These are phyloP conservation scores for Gulo gulo DNA, from an alignment of 2,113 vertebrate genomes.

Conservation along the genomic window DNA sequence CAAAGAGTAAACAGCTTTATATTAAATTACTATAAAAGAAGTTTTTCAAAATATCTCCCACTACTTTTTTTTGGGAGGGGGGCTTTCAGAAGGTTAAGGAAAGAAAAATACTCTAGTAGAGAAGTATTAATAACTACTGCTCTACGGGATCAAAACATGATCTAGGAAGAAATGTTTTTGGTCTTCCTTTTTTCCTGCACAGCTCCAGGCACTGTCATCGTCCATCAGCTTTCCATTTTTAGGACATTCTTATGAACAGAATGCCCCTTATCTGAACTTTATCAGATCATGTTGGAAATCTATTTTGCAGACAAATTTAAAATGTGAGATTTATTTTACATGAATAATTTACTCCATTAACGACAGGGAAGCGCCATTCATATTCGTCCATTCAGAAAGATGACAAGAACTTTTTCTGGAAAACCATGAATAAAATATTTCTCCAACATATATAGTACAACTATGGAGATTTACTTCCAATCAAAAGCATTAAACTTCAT, in stretches of 20 bases:
- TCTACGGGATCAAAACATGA: not conserved
- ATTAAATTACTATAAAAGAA: not conserved
- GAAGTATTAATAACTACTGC: not conserved
- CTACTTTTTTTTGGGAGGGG: not conserved
- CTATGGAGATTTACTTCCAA: constrained; percentile 18
- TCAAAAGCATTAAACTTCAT: constrained; percentile 18
- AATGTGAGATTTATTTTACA: constrained; percentile 43
- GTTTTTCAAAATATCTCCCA: constrained; percentile 10
- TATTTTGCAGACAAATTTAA: constrained; percentile 74
- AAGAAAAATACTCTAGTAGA: constrained; percentile 5
- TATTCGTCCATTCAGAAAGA: constrained; percentile 84
- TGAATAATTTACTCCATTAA: constrained; percentile 75
- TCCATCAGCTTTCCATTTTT: constrained; percentile 82
- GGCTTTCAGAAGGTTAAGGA: not conserved
- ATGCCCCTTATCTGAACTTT: constrained; percentile 86
- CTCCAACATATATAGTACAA: not conserved
- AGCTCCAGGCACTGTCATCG: not conserved
- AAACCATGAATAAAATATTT: constrained; percentile 38
- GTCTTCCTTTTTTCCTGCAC: not conserved
- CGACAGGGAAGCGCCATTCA: constrained; percentile 86
- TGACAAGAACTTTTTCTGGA: constrained; percentile 69
- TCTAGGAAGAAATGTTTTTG: not conserved
- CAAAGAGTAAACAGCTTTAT: constrained; percentile 52
- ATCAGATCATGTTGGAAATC: constrained; percentile 70
- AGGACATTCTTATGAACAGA: constrained; percentile 79